These are phyloP conservation scores for Pygoscelis antarcticus DNA, from an alignment of 2,113 vertebrate genomes.

Conservation along the genomic window DNA sequence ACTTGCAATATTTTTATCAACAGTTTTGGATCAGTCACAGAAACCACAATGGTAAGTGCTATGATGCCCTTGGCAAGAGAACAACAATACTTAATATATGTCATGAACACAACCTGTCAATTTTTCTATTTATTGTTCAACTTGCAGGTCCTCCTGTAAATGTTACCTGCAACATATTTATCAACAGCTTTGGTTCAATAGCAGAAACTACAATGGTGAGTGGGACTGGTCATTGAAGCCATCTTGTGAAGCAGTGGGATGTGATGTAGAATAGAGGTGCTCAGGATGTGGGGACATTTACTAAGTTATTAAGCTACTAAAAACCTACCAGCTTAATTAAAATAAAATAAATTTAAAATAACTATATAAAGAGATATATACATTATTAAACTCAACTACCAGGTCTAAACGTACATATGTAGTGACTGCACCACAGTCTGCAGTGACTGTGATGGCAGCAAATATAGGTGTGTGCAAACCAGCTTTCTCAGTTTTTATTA, in stretches of 20 bases:
- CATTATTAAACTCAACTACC: background rate
- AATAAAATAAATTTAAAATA: background rate
- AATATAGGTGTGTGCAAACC: background rate
- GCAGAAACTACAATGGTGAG: constrained; percentile 99
- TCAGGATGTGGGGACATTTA: background rate
- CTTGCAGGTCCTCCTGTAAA: constrained; percentile 98
- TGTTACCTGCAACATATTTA: constrained; percentile 99
- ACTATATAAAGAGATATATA: background rate
- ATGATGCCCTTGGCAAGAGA: constrained; percentile 75
- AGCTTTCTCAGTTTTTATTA: background rate
- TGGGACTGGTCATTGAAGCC: constrained; percentile 84
- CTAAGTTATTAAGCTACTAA: constrained; percentile 12
- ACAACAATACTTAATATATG: constrained; percentile 75
- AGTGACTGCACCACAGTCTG: background rate
- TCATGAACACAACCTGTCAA: constrained; percentile 84
- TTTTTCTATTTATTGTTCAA: constrained; percentile 93
- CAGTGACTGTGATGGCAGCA: background rate
- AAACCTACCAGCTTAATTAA: background rate
- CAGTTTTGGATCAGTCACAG: constrained; percentile 98
- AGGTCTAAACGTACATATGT: background rate
- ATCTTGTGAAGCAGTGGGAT: constrained; percentile 79
- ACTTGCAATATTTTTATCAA: constrained; percentile 99
- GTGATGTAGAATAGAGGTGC: constrained; percentile 2
- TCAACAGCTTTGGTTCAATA: constrained; percentile 99
- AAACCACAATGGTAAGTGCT: constrained; percentile 96